phyloP scores from a whole-genome alignment of 2,797 vertebrate genomes.

The Brotogeris chrysoptera region DNA sequence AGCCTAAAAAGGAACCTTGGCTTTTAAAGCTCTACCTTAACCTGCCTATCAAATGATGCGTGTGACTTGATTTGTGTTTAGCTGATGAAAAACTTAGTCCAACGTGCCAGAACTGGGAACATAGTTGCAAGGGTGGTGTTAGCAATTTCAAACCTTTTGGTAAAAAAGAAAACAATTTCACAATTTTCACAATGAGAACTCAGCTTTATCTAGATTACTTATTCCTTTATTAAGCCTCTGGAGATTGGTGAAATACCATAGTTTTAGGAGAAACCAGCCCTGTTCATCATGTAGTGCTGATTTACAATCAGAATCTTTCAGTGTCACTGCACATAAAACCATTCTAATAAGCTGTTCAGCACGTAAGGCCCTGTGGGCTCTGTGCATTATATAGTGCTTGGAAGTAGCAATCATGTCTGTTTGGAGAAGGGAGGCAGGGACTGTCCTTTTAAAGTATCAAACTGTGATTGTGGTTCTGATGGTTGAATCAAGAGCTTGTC shows the following conservation, averaged over 20 bases:
- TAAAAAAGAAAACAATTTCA: not conserved
- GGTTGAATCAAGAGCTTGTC: not conserved
- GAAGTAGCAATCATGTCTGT: not conserved
- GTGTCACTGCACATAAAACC: not conserved
- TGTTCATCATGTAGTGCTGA: not conserved
- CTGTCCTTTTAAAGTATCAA: not conserved
- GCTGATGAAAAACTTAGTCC: not conserved
- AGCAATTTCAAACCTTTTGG: not conserved
- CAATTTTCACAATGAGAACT: not conserved
- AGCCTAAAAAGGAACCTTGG: slow-evolving; percentile 46
- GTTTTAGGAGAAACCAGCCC: not conserved
- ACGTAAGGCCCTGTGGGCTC: not conserved
- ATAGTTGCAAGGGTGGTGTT: not conserved
- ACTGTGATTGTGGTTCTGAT: not conserved
- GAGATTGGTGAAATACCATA: not conserved
- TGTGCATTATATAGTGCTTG: not conserved
- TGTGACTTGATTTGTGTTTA: not conserved
- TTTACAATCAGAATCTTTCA: not conserved
- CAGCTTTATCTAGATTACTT: not conserved
- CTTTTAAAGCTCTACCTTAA: slow-evolving; percentile 40
- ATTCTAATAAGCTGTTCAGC: not conserved
- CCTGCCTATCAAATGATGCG: not conserved
- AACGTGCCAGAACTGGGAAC: not conserved
- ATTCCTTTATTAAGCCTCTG: not conserved
- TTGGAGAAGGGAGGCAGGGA: not conserved